Evolutionary conservation across 2,113 vertebrate species (phyloP), one percentile per base, ranked within the genome.

Genomic region (Collichthys lucidus): DNA sequence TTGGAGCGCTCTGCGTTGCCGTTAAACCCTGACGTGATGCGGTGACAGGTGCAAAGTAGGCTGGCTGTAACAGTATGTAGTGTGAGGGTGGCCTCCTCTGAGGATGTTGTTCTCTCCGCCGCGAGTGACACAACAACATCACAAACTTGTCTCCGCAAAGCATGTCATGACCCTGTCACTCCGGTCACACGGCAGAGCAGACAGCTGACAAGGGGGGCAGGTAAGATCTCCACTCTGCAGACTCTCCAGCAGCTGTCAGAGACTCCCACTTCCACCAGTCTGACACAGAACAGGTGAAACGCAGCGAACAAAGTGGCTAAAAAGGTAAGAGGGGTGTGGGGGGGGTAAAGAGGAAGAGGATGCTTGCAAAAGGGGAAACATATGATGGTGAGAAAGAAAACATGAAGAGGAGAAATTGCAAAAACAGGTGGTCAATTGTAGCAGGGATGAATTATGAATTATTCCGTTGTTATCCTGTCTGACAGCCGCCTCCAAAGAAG

Each of bases 391-490:
- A 57, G 56, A 24, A 16, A 10, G 68, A 61, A 77, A 84, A 66
- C n/a, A 20, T 46, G 78, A 68, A 47, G 44, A 55, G 60, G 49
- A 10, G 65, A 82, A 75, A 76, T 55, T 56, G 67, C 52, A 66
- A 63, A 22, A 69, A 63, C n/a, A 46, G 35, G 26, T 70, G 24
- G 26, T 74, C 17, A 80, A 71, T 82, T 68, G 29, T 68, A 74
- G 31, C 62, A 86, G 42, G 29, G 57, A 50, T 74, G 26, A 26
- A 26, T 26, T 26, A 89, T 92, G 83, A 90, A 94, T 94, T 92
- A 94, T 94, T 94, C 83, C 84, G 83, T 70, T 85, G 66, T 87
- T 80, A 89, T 90, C 73, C 80, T 64, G 79, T 85, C 80, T 91
- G 85, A 90, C 84, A 83, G 79, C 56, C 40, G 61, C 80, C 86